Percentiles rank a stretch among this genome's conserved stretches.
phyloP scores from a whole-genome alignment of 2,888 invertebrate species.

The Oxycera nigricornis region DNA sequence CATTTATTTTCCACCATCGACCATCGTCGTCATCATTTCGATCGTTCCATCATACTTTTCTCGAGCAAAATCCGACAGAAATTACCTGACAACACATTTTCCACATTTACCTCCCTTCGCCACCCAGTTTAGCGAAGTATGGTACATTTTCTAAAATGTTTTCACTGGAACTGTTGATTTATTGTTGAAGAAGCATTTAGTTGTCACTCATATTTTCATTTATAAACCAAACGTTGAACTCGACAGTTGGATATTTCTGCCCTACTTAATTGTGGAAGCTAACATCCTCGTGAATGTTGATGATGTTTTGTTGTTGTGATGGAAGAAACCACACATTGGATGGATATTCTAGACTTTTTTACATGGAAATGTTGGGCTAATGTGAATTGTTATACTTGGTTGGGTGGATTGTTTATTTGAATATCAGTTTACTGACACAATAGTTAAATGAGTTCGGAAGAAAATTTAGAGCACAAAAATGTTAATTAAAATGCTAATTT shows the following conservation, averaged over 20 bases:
- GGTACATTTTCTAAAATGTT: not conserved
- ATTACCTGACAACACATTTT: not conserved
- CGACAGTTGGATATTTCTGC: not conserved
- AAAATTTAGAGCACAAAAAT: slow-evolving; percentile 1
- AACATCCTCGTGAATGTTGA: not conserved
- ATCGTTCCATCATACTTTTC: too few relatives aligned
- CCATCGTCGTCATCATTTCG: too few relatives aligned
- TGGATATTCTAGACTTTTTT: slow-evolving; percentile 8
- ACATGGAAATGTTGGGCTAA: slow-evolving; percentile 21
- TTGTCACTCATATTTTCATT: slow-evolving; percentile 9
- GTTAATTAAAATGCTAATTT: too few relatives aligned
- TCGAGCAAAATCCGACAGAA: too few relatives aligned
- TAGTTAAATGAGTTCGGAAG: not conserved
- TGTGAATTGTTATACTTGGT: too few relatives aligned
- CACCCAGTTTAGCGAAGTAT: not conserved
- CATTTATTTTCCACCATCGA: too few relatives aligned
- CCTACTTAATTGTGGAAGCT: slow-evolving; percentile 14
- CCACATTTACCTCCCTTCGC: not conserved
- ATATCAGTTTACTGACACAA: slow-evolving; percentile 13
- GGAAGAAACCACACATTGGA: not conserved
- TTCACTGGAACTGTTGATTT: slow-evolving; percentile 9
- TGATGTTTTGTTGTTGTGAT: not conserved
- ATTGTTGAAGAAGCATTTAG: not conserved
- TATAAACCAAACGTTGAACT: slow-evolving; percentile 5
- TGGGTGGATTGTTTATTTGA: not conserved